Base-by-base conservation (phyloP, 2,888 invertebrate species). In the Ceraclea dissimilis region DNA sequence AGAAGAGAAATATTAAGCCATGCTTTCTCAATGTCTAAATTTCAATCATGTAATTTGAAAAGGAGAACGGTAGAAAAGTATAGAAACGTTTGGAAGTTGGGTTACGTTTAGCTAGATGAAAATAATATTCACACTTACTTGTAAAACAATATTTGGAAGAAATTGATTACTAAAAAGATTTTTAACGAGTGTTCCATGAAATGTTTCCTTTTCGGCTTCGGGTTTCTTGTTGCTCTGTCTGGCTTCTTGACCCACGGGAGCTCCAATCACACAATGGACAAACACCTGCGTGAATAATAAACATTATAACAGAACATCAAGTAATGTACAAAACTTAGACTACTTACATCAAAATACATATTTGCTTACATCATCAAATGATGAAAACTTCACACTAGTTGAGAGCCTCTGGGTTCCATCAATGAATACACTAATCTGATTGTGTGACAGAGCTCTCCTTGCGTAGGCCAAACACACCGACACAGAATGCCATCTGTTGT, bases 361-460 rank as follows among this genome's bases (percentile, higher is more conserved):
- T 10, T 26, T 21, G 55, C 52, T 66, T 64, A 80, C 80, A 69
- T 83, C 82, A 62, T 75, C 73, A 22, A 81, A 69, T 2, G 76
- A 73, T 33, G 79, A 79, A 61, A 80, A 79, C 64, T 81, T 82
- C 21, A 82, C 68, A 2, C 77, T 76, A 46, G 78, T 73, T 56
- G 72, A 75, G 10, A 79, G 64, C 62, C 76, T 75, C 62, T 77
- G 77, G 39, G 74, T 70, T 34, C 81, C 81, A 66, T 83, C 83
- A 26, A 83, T 73, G 63, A 75, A 82, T 26, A 83, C 76, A 58
- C 74, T 71, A 20, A 83, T 70, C 65, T 81, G 79, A 63, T 80
- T 81, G 62, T 79, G 78, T 17, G 79, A 75, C 67, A 83, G 82
- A 2, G 81, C 82, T 31, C 82, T 69, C 62, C 78, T 76, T 8